phyloP scores from a whole-genome alignment of 92 coral and sea anemone genomes.

The Nematostella vectensis region DNA sequence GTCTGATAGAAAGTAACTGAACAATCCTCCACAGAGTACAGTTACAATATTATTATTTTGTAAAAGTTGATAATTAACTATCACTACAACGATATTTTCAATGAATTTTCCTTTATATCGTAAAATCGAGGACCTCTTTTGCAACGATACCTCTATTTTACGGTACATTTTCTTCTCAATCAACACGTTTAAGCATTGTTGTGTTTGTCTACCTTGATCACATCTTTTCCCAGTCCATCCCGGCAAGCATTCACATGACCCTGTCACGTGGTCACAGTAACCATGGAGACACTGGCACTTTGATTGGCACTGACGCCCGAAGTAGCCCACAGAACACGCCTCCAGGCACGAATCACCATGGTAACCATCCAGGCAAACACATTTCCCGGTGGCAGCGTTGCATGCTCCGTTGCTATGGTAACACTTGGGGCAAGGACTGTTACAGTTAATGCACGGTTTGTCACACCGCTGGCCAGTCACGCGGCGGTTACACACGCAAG shows the following conservation, averaged over 20 bases:
- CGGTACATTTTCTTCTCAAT: too few relatives aligned
- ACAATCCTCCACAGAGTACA: too few relatives aligned
- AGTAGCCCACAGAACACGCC: constrained; percentile 56
- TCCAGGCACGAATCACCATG: constrained; percentile 58
- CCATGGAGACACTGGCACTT: constrained; percentile 48
- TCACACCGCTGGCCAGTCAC: constrained; percentile 62
- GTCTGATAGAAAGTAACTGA: too few relatives aligned
- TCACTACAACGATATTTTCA: too few relatives aligned
- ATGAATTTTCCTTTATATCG: too few relatives aligned
- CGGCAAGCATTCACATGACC: constrained; percentile 51
- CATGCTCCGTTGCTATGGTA: constrained; percentile 47
- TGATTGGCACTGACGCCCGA: constrained; percentile 36
- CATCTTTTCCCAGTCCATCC: constrained; percentile 66
- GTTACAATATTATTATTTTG: too few relatives aligned
- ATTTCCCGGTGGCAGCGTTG: constrained; percentile 38
- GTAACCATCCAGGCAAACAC: constrained; percentile 57
- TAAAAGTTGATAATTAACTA: too few relatives aligned
- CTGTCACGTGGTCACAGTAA: constrained; percentile 47
- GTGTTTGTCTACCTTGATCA: constrained; percentile 35
- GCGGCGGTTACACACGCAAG: constrained; percentile 59
- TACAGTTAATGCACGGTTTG: constrained; percentile 51
- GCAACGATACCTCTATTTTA: too few relatives aligned
- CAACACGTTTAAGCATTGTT: too few relatives aligned
- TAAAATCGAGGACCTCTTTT: too few relatives aligned
- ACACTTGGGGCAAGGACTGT: constrained; percentile 43